Percentiles rank a stretch among this genome's conserved stretches.
These are phyloP conservation scores for Pithys albifrons DNA, from an alignment of 2,113 vertebrate genomes.

Conservation along the genomic window DNA sequence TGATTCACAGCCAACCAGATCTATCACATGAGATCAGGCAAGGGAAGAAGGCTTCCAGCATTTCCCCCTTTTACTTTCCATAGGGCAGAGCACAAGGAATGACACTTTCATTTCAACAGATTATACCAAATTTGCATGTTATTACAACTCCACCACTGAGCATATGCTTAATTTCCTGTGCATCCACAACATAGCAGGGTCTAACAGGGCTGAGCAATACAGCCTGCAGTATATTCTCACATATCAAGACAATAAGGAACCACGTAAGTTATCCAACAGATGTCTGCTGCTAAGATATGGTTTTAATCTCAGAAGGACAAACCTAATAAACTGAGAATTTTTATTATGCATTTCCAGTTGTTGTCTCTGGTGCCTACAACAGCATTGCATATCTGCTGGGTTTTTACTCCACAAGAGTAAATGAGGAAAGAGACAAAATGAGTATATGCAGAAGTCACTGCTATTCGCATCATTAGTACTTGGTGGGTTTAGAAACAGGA, in stretches of 20 bases:
- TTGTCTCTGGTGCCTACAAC: neutral
- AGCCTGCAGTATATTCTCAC: slow-evolving; percentile 56
- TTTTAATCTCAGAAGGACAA: slow-evolving; percentile 53
- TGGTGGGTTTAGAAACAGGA: neutral
- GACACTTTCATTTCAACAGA: slow-evolving; percentile 3
- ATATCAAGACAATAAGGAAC: slow-evolving; percentile 37
- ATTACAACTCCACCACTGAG: slow-evolving; percentile 2
- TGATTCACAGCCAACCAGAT: neutral
- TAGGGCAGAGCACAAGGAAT: neutral
- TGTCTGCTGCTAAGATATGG: slow-evolving; percentile 37
- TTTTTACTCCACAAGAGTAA: neutral
- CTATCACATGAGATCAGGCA: neutral
- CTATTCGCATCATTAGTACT: neutral
- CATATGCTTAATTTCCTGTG: slow-evolving; percentile 65
- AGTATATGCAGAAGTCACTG: neutral
- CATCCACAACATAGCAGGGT: neutral
- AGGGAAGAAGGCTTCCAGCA: neutral
- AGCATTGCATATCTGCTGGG: neutral
- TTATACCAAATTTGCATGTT: slow-evolving; percentile 24
- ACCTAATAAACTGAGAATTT: slow-evolving; percentile 5
- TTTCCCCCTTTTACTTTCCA: neutral
- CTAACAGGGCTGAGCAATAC: neutral
- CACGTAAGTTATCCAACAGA: slow-evolving; percentile 47
- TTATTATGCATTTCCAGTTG: neutral
- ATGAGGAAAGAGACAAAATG: neutral